These are phyloP conservation scores for Zosterops lateralis DNA, from an alignment of 2,113 vertebrate genomes.

Conservation along the genomic window DNA sequence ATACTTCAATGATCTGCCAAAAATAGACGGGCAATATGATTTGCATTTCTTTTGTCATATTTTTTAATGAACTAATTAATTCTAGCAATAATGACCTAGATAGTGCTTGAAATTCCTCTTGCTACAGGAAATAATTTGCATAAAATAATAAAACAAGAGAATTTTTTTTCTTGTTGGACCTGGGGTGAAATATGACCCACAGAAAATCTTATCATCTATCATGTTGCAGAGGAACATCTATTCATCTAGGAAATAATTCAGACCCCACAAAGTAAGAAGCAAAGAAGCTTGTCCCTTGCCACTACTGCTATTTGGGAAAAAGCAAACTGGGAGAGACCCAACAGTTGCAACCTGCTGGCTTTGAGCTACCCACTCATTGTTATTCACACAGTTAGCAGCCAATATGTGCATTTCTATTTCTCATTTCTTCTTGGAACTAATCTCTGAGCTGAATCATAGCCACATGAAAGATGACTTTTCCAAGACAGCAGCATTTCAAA, in stretches of 20 bases:
- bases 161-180: not conserved
- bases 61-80: constrained; percentile 4
- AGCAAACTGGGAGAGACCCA: not conserved
- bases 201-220: not conserved
- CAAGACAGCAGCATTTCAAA: constrained; percentile 31
- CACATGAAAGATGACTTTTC: constrained; percentile 48
- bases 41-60: constrained; percentile 9
- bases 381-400: constrained; percentile 24
- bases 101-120: constrained; percentile 6
- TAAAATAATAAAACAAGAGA: not conserved
- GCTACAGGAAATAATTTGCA: not conserved
- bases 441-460: constrained; percentile 37
- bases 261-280: not conserved
- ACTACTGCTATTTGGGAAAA: not conserved
- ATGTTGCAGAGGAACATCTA: not conserved
- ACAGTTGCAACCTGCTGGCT: constrained; percentile 13
- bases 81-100: constrained; percentile 13
- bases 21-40: not conserved
- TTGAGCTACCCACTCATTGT: constrained; percentile 36
- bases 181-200: not conserved
- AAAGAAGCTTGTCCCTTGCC: not conserved
- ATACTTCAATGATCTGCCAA: not conserved
- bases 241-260: not conserved
- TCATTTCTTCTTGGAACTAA: constrained; percentile 35
- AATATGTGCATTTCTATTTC: constrained; percentile 28